These are phyloP conservation scores for Cistogaster globosa DNA, from an alignment of 2,888 invertebrate species.

Conservation along the genomic window DNA sequence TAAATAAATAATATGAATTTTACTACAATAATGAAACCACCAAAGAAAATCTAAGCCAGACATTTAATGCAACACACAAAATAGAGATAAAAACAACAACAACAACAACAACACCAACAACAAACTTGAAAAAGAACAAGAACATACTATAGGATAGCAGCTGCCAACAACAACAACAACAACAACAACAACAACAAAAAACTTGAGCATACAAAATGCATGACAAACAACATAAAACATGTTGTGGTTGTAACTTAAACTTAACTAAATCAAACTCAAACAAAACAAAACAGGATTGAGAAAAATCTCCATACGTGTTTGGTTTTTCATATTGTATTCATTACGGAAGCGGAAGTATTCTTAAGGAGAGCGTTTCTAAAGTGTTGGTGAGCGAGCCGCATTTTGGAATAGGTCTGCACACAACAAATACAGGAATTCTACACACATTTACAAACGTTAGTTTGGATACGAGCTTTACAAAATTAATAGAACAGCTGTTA, in stretches of 20 bases:
- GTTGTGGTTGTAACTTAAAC: constrained; percentile 59
- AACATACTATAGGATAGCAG: constrained; percentile 32
- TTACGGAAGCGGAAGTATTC: constrained; percentile 67
- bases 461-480: constrained; percentile 40
- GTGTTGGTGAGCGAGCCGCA: constrained; percentile 54
- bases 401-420: constrained; percentile 51
- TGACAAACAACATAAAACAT: constrained; percentile 57
- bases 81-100: constrained; percentile 40
- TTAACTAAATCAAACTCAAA: constrained; percentile 31
- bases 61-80: constrained; percentile 67
- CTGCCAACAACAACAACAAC: too few species aligned
- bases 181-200: too few species aligned
- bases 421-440: constrained; percentile 4
- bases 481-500: constrained; percentile 66
- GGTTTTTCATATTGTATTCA: constrained; percentile 49
- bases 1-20: constrained; percentile 72
- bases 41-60: constrained; percentile 78
- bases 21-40: constrained; percentile 74
- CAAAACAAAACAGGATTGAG: constrained; percentile 49
- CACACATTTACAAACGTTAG: not conserved
- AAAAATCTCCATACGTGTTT: constrained; percentile 62
- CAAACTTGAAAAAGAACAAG: constrained; percentile 37
- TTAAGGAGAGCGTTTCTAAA: constrained; percentile 50
- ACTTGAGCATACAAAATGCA: not conserved
- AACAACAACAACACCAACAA: constrained; percentile 48